Conservation (phyloP, 2,113 vertebrate species). For the Pao palembangensis region DNA sequence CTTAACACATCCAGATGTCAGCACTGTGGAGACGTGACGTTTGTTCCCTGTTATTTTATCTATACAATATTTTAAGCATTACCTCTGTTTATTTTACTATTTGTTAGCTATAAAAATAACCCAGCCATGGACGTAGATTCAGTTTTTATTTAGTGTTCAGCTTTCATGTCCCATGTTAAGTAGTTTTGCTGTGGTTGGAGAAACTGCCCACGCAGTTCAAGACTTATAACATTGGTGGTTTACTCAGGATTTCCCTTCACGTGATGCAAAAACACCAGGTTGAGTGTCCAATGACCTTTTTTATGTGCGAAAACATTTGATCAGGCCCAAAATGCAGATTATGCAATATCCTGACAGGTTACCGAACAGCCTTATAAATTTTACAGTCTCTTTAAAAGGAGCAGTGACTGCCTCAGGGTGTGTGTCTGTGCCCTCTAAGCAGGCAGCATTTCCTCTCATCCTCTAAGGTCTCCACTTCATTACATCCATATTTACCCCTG, state of each 20-base stretch:
- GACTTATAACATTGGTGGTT: conserved; percentile 7
- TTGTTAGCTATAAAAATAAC: no score
- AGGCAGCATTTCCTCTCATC: no score
- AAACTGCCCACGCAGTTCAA: not conserved
- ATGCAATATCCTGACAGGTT: conserved; percentile 28
- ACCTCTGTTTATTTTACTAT: no score
- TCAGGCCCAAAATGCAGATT: conserved; percentile 27
- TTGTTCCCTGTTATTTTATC: no score
- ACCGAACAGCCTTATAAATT: conserved; percentile 38
- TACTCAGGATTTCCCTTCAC: conserved; percentile 8
- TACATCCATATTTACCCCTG: no score
- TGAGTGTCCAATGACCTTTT: conserved; percentile 30
- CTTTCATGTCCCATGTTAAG: not conserved
- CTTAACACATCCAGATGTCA: no score
- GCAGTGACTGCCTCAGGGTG: conserved; percentile 23
- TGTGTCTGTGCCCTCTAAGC: no score
- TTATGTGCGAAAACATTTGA: conserved; percentile 30
- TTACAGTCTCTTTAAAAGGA: conserved; percentile 50
- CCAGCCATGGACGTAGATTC: no score
- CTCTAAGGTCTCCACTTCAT: no score
- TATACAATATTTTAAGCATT: no score
- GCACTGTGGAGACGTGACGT: no score
- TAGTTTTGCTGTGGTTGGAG: not conserved
- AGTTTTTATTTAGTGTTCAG: not conserved
- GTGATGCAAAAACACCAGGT: conserved; percentile 12